phyloP scores from a whole-genome alignment of 1,140 invertebrate species.

The Ceratitis capitata region DNA sequence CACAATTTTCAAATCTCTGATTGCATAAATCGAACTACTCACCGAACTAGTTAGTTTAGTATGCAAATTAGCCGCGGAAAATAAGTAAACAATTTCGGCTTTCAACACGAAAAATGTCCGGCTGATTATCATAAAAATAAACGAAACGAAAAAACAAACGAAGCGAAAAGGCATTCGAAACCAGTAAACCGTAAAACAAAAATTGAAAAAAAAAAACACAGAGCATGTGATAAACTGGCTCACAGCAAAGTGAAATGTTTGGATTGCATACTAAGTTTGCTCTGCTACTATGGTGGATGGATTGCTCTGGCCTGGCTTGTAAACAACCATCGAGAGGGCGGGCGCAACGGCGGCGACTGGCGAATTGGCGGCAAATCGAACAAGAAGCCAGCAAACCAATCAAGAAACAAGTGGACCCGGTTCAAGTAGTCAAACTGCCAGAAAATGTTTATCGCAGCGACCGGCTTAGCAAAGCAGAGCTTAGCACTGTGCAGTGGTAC shows the following conservation, averaged over 20 bases:
- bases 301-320: neutral
- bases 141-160: neutral
- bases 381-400: neutral
- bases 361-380: too few species aligned
- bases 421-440: slow-evolving; percentile 18
- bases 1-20: neutral
- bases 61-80: neutral
- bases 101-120: neutral
- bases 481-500: neutral
- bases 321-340: neutral
- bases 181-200: neutral
- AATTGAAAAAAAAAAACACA: neutral
- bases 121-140: slow-evolving; percentile 22
- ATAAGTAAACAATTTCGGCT: neutral
- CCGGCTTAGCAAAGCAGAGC: neutral
- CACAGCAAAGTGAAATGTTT: slow-evolving; percentile 5
- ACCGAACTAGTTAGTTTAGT: neutral
- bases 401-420: slow-evolving; percentile 32
- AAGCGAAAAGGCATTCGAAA: neutral
- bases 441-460: slow-evolving; percentile 14
- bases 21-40: neutral
- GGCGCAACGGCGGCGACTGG: neutral
- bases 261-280: neutral
- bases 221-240: slow-evolving; percentile 1
- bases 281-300: neutral